phyloP scores from a whole-genome alignment of 2,797 vertebrate species.

The Miichthys miiuy region DNA sequence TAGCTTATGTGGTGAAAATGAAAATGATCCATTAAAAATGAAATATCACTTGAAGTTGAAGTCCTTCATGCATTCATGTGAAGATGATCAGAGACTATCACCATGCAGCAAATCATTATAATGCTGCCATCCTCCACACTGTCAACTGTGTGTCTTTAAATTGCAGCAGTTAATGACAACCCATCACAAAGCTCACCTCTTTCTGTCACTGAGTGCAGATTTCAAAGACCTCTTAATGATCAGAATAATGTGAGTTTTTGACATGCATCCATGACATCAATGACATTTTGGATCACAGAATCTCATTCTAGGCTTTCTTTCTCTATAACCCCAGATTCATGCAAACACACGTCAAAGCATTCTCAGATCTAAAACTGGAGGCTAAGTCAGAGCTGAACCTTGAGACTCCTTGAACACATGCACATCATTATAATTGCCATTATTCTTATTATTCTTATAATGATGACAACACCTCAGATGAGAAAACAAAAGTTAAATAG shows the following conservation, averaged over 20 bases:
- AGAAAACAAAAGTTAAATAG: constrained; percentile 30
- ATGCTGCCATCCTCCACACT: constrained; percentile 21
- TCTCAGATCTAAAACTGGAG: constrained; percentile 10
- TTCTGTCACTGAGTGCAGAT: constrained; percentile 41
- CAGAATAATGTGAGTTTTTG: constrained; percentile 36
- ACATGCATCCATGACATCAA: constrained; percentile 10
- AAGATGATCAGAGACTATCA: constrained; percentile 45
- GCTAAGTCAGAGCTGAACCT: constrained; percentile 12
- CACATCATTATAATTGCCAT: not conserved
- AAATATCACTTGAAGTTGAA: constrained; percentile 19
- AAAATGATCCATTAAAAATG: constrained; percentile 16
- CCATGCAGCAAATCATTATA: constrained; percentile 40
- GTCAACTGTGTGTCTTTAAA: constrained; percentile 42
- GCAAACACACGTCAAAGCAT: constrained; percentile 35
- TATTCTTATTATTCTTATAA: no score
- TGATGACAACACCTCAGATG: constrained; percentile 4
- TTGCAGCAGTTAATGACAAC: constrained; percentile 41
- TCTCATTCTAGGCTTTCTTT: constrained; percentile 3
- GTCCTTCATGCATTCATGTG: constrained; percentile 8
- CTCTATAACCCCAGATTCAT: constrained; percentile 2
- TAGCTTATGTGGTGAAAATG: constrained; percentile 1
- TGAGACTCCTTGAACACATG: constrained; percentile 13
- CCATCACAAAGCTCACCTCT: constrained; percentile 39
- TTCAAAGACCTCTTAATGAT: constrained; percentile 53
- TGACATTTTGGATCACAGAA: constrained; percentile 32